phyloP scores from a whole-genome alignment of 2,888 invertebrate species.

The Brassicogethes aeneus region DNA sequence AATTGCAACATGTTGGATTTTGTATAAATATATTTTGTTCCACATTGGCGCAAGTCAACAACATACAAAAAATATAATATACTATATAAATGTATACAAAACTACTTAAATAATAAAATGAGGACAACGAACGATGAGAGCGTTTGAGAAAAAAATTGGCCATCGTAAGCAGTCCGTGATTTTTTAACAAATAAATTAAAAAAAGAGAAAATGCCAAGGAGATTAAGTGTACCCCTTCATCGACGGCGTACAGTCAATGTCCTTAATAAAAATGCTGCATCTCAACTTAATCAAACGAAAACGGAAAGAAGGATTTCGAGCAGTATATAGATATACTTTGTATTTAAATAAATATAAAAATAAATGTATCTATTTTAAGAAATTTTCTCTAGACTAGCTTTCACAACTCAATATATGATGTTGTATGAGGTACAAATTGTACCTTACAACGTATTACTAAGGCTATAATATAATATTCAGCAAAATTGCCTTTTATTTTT shows the following conservation, averaged over 20 bases:
- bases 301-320: slow-evolving; percentile 25
- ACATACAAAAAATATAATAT: slow-evolving; percentile 42
- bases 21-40: slow-evolving; percentile 44
- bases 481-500: too few relatives aligned
- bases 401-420: too few relatives aligned
- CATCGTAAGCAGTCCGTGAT: neutral
- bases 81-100: slow-evolving; percentile 36
- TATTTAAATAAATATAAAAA: slow-evolving; percentile 26
- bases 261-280: slow-evolving; percentile 17
- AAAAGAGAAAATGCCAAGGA: slow-evolving; percentile 4
- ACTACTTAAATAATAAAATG: slow-evolving; percentile 26
- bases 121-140: neutral
- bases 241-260: too few relatives aligned
- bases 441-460: too few relatives aligned
- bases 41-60: slow-evolving; percentile 45
- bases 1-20: slow-evolving; percentile 23
- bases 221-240: slow-evolving; percentile 6
- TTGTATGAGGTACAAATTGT: too few relatives aligned
- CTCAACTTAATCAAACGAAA: slow-evolving; percentile 3
- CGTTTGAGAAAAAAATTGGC: slow-evolving; percentile 7
- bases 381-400: slow-evolving; percentile 28
- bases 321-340: too few relatives aligned
- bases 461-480: too few relatives aligned
- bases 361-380: slow-evolving; percentile 22
- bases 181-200: slow-evolving; percentile 3